Percentiles rank a stretch among this genome's conserved stretches.
Conservation (phyloP, 2,797 vertebrate species). For the Bothrops alternatus region DNA sequence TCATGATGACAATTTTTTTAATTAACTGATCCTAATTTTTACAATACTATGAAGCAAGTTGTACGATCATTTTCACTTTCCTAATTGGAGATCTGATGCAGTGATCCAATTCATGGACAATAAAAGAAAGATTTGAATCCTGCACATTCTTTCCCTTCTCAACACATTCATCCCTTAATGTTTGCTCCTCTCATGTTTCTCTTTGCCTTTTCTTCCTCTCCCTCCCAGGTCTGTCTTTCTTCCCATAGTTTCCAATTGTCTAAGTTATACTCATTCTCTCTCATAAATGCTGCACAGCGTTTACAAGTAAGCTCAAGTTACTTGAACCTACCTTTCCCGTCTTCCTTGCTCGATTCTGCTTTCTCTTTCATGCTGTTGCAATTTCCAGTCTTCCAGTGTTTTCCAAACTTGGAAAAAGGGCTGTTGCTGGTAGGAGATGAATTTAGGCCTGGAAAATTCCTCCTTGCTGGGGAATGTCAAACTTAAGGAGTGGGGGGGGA, state of each 20-base stretch:
- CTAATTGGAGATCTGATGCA: neutral
- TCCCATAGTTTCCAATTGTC: neutral
- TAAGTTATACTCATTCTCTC: neutral
- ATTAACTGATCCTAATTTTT: neutral
- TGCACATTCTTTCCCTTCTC: neutral
- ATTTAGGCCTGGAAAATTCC: conserved; percentile 37
- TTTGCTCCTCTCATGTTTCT: neutral
- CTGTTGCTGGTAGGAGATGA: conserved; percentile 11
- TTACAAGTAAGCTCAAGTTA: neutral
- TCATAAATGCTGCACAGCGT: neutral
- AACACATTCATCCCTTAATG: neutral
- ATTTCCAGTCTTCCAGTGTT: neutral
- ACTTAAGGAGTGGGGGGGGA: neutral
- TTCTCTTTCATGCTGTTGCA: conserved; percentile 22
- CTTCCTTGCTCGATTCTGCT: conserved; percentile 11
- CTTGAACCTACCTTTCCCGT: conserved; percentile 26
- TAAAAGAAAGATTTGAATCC: neutral
- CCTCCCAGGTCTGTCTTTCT: neutral
- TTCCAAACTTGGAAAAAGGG: conserved; percentile 11
- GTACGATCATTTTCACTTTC: neutral
- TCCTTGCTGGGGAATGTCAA: conserved; percentile 25
- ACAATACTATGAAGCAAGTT: neutral
- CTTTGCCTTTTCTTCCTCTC: neutral
- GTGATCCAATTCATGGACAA: neutral
- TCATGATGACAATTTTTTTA: neutral